phyloP scores from a whole-genome alignment of 2,797 vertebrate genomes.

The Pyrrhura leucotis region DNA sequence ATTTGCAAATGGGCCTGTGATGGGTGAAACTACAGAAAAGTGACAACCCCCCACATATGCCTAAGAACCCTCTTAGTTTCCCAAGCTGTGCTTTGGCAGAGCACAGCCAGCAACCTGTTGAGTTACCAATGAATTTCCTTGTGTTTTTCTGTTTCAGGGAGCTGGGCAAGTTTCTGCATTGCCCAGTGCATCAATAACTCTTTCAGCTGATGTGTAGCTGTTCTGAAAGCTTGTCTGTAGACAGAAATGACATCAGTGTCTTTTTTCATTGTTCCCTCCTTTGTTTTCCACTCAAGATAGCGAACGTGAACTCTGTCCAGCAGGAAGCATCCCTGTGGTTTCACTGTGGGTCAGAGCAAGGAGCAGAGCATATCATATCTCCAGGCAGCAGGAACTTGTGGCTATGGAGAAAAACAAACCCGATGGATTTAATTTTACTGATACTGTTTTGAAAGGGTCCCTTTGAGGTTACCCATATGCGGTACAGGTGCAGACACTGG shows the following conservation, averaged over 20 bases:
- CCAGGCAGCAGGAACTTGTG: background rate
- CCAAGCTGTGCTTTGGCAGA: background rate
- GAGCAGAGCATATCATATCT: background rate
- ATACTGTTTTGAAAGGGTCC: background rate
- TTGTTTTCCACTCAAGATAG: constrained; percentile 8
- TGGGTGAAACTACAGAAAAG: background rate
- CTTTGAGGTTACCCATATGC: background rate
- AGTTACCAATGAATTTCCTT: background rate
- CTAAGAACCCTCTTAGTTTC: background rate
- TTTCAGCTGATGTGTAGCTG: background rate
- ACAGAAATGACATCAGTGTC: background rate
- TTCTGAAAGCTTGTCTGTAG: background rate
- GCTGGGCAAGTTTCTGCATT: background rate
- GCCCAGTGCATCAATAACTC: background rate
- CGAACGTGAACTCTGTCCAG: background rate
- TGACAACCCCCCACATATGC: background rate
- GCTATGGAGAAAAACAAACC: background rate
- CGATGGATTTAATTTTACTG: background rate
- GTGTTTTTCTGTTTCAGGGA: background rate
- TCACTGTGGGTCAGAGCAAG: background rate
- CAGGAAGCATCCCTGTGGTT: background rate
- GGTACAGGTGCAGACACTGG: background rate
- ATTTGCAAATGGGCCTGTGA: background rate
- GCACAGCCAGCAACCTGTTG: background rate
- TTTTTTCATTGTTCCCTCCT: background rate